Conservation (phyloP, 1,140 invertebrate species). For the Drosophila fuyamai region DNA sequence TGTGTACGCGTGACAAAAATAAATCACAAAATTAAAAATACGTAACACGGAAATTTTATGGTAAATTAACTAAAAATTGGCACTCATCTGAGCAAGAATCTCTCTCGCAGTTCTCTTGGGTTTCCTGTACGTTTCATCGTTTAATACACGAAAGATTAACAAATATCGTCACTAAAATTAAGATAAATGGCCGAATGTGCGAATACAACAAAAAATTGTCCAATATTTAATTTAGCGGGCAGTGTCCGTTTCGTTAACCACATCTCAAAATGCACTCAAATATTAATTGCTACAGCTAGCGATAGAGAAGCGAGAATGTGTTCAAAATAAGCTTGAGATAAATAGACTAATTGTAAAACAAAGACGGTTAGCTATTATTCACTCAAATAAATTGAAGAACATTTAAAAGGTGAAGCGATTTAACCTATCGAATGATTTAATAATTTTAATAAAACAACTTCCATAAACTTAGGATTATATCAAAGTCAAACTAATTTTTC, state of each 20-base stretch:
- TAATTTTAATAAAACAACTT: too few species aligned
- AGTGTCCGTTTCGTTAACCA: background rate
- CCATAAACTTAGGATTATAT: too few species aligned
- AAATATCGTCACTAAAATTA: slow-evolving; percentile 15
- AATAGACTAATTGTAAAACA: background rate
- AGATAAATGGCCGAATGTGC: slow-evolving; percentile 28
- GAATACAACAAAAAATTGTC: slow-evolving; percentile 4
- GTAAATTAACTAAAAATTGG: slow-evolving; percentile 72
- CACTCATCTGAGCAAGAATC: slow-evolving; percentile 43
- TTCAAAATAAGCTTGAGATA: slow-evolving; percentile 14
- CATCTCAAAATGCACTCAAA: slow-evolving; percentile 24
- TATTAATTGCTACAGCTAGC: slow-evolving; percentile 49
- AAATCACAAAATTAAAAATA: slow-evolving; percentile 77
- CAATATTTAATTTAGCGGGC: slow-evolving; percentile 1
- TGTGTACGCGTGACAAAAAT: slow-evolving; percentile 72
- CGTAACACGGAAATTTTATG: slow-evolving; percentile 71
- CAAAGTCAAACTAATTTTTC: too few species aligned
- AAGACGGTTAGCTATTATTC: background rate
- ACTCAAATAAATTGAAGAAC: background rate
- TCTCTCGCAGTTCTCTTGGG: slow-evolving; percentile 14
- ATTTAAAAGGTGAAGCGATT: too few species aligned
- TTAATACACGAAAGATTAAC: slow-evolving; percentile 41
- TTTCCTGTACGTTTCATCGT: background rate
- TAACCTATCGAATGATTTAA: too few species aligned
- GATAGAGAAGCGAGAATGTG: background rate